A percentile compares a stretch with the other conserved stretches of the same genome.
Evolutionary conservation across 2,888 invertebrate genomes (phyloP).

Genomic region (Arrhopalites spinosus): DNA sequence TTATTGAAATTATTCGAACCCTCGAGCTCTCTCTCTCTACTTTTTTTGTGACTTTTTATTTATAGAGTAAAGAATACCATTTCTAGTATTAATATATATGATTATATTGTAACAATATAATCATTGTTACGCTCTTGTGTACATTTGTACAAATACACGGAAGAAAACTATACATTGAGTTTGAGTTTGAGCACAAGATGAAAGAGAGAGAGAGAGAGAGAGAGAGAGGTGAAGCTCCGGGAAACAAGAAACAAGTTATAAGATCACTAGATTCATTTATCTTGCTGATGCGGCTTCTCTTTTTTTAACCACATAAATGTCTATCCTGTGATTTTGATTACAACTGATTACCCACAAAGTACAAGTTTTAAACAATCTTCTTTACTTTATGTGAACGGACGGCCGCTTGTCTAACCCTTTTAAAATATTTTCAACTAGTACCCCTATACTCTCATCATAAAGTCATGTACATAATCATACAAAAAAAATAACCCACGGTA

Average conservation of each 20-base stretch:
- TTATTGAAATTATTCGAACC: constrained; percentile 19
- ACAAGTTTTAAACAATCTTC: constrained; percentile 17
- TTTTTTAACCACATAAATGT: constrained; percentile 30
- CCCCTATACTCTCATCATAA: background rate
- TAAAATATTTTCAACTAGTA: too few species aligned
- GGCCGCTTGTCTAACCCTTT: constrained; percentile 25
- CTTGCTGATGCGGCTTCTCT: constrained; percentile 37
- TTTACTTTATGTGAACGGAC: constrained; percentile 22
- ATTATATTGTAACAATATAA: background rate
- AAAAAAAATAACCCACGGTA: background rate
- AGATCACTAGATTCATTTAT: constrained; percentile 32
- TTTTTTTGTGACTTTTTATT: background rate
- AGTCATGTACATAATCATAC: background rate
- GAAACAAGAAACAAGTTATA: constrained; percentile 9
- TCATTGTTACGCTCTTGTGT: background rate
- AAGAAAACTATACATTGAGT: too few species aligned
- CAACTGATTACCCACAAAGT: constrained; percentile 35
- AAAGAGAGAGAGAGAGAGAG: background rate
- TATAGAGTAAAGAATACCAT: too few species aligned
- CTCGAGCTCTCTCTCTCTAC: background rate
- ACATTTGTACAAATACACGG: too few species aligned
- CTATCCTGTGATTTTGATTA: constrained; percentile 38
- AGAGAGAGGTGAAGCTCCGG: too few species aligned
- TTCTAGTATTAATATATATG: too few species aligned
- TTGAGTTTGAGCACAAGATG: too few species aligned